Percentiles rank a stretch among this genome's conserved stretches.
Evolutionary conservation across 2,797 vertebrate genomes (phyloP).

Genomic region (Urophycis tenuis): DNA sequence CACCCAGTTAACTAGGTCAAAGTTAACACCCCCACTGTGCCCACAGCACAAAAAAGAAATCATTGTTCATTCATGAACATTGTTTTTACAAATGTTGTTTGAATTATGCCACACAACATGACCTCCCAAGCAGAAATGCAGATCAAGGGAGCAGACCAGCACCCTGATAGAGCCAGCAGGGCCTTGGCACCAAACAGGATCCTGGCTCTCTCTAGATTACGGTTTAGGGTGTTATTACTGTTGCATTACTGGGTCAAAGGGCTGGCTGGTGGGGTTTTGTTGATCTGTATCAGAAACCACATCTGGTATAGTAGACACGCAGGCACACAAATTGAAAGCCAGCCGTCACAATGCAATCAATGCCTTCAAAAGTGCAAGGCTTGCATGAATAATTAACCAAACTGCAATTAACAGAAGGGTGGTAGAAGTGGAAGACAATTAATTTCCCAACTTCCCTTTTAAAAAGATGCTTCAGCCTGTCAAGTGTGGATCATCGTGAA

Average conservation of each 20-base stretch:
- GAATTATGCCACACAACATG: not conserved
- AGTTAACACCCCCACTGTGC: slow-evolving; percentile 19
- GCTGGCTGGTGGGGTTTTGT: not conserved
- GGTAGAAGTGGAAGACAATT: not conserved
- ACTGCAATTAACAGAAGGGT: slow-evolving; percentile 2
- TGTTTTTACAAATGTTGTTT: not conserved
- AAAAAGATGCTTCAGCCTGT: not conserved
- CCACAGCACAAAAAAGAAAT: slow-evolving; percentile 17
- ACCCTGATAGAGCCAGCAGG: not conserved
- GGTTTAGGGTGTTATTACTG: not conserved
- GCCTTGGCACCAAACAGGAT: slow-evolving; percentile 11
- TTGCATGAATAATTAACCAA: slow-evolving; percentile 31
- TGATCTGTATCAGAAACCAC: slow-evolving; percentile 3
- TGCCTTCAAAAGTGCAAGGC: not conserved
- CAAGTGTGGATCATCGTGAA: not conserved
- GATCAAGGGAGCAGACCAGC: not conserved
- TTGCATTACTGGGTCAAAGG: not conserved
- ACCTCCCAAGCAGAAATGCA: not conserved
- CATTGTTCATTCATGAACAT: not conserved
- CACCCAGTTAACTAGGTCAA: slow-evolving; percentile 6
- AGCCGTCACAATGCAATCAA: slow-evolving; percentile 14
- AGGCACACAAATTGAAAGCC: slow-evolving; percentile 20
- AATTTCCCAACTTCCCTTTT: not conserved
- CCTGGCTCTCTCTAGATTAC: not conserved
- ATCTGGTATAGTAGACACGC: slow-evolving; percentile 8